A percentile compares a stretch with the other conserved stretches of the same genome.
These are phyloP conservation scores for Cydia fagiglandana DNA, from an alignment of 1,140 invertebrate species.

Conservation along the genomic window DNA sequence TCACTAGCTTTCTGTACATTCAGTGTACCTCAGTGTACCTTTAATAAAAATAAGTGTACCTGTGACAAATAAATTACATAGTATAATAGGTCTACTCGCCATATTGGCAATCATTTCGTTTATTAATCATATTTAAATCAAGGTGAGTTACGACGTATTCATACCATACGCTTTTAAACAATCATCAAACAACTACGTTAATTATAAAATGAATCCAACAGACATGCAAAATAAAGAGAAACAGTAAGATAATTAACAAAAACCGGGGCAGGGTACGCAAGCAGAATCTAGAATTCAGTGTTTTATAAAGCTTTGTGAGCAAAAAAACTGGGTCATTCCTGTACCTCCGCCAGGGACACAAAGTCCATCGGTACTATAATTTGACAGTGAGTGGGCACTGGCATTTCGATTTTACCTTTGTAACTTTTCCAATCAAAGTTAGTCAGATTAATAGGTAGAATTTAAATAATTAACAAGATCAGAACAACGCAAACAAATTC, in stretches of 20 bases:
- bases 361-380: background rate
- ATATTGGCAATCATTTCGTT: too few species aligned
- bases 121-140: too few species aligned
- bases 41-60: too few species aligned
- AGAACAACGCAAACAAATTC: too few species aligned
- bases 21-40: too few species aligned
- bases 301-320: slow-evolving; percentile 53
- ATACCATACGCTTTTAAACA: background rate
- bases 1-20: too few species aligned
- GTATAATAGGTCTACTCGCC: too few species aligned
- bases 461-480: too few species aligned
- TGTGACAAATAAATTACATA: too few species aligned
- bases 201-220: background rate
- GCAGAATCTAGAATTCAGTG: slow-evolving; percentile 54
- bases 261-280: slow-evolving; percentile 41
- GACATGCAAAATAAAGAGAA: slow-evolving; percentile 8
- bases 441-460: too few species aligned
- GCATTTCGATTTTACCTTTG: background rate
- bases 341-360: slow-evolving; percentile 22
- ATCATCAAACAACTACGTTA: background rate
- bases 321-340: slow-evolving; percentile 58
- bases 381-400: background rate
- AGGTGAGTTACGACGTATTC: background rate
- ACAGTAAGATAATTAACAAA: slow-evolving; percentile 39
- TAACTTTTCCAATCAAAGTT: background rate